Percentiles rank a stretch among this genome's conserved stretches.
Evolutionary conservation across 2,113 vertebrate genomes (phyloP).

Genomic region (Recurvirostra avosetta): DNA sequence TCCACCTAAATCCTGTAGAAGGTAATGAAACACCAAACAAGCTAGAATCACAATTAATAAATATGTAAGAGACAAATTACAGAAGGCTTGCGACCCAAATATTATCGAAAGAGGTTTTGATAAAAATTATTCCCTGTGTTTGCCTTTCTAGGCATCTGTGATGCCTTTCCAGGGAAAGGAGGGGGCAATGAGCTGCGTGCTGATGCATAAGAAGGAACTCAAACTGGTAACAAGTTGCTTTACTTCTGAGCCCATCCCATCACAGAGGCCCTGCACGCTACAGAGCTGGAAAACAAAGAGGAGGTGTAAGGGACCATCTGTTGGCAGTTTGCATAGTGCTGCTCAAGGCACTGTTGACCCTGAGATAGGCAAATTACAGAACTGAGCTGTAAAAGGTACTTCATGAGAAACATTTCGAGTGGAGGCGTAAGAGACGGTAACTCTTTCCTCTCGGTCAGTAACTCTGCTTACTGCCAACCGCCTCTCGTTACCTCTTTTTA

Average conservation of each 20-base stretch:
- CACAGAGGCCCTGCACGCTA: neutral
- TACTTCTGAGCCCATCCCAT: neutral
- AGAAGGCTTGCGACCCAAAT: neutral
- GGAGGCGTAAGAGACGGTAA: neutral
- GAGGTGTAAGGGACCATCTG: neutral
- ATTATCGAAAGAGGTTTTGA: neutral
- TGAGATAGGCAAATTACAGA: neutral
- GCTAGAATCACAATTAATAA: neutral
- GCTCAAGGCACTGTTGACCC: neutral
- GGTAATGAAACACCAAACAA: neutral
- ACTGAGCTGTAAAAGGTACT: neutral
- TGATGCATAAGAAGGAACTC: neutral
- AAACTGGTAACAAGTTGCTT: neutral
- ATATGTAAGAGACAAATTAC: neutral
- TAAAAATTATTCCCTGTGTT: neutral
- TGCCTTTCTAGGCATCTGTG: neutral
- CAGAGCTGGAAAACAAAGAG: neutral
- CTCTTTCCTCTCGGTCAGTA: neutral
- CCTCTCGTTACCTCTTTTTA: neutral
- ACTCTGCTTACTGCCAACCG: neutral
- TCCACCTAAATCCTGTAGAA: neutral
- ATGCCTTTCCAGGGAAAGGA: neutral
- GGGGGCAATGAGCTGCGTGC: rapidly evolving
- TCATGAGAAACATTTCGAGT: rapidly evolving
- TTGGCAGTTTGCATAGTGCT: neutral